Conservation (phyloP, 2,797 vertebrate species). For the Schizothorax lantsangensis region DNA sequence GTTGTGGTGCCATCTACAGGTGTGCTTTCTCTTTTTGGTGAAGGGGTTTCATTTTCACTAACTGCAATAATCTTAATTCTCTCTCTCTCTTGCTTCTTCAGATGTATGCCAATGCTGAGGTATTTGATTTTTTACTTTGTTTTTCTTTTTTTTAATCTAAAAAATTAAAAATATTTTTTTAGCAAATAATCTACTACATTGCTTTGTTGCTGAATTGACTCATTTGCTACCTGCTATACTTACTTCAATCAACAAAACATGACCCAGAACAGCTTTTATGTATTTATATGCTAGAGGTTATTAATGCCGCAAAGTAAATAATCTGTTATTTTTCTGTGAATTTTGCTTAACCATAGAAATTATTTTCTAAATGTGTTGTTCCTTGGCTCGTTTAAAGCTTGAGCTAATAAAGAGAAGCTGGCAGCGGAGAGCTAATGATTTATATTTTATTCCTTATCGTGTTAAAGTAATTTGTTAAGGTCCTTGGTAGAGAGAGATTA, state of each 20-base stretch:
- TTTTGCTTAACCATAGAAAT: neutral
- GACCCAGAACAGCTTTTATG: neutral
- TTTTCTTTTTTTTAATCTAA: constrained; percentile 56
- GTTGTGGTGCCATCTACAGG: constrained; percentile 47
- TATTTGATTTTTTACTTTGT: constrained; percentile 78
- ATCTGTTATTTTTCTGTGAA: neutral
- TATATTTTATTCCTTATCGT: neutral
- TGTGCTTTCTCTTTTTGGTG: constrained; percentile 77
- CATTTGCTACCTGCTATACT: constrained; percentile 68
- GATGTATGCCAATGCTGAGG: constrained; percentile 89
- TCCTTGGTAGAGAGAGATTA: neutral
- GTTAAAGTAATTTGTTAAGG: constrained; percentile 3
- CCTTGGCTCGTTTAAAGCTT: neutral
- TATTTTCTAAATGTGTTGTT: neutral
- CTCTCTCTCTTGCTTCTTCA: constrained; percentile 85
- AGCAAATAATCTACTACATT: constrained; percentile 70
- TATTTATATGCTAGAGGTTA: neutral
- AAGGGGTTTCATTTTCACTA: constrained; percentile 79
- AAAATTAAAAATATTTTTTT: constrained; percentile 50
- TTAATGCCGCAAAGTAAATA: neutral
- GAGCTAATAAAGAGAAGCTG: neutral
- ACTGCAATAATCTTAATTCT: constrained; percentile 80
- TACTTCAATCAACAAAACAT: constrained; percentile 46
- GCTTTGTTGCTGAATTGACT: constrained; percentile 69
- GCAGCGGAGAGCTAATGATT: neutral